Conservation (phyloP, 64 coral and sea anemone species). For the Dendronephthya gigantea region DNA sequence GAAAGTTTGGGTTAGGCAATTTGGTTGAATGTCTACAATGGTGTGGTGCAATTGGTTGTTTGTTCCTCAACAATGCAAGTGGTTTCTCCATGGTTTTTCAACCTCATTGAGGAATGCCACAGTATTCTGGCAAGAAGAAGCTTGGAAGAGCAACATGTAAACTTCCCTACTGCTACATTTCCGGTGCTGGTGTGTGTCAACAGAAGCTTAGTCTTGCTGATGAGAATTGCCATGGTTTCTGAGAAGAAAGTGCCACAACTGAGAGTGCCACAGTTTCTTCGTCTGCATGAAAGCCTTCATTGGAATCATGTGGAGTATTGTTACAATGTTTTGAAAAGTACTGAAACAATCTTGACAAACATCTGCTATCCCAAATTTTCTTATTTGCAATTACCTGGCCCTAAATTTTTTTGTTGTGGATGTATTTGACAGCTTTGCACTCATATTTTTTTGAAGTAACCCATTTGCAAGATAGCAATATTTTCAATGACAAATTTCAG, state of each 20-base stretch:
- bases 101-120: too few species aligned
- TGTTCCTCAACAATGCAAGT: background rate
- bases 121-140: background rate
- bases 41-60: background rate
- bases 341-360: background rate
- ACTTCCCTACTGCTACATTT: background rate
- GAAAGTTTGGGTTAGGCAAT: background rate
- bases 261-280: background rate
- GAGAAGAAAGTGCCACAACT: too few species aligned
- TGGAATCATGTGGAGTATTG: conserved; percentile 2
- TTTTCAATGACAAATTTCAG: background rate
- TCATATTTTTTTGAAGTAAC: too few species aligned
- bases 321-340: background rate
- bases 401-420: too few species aligned
- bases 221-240: background rate
- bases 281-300: background rate
- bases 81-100: too few species aligned
- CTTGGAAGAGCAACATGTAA: background rate
- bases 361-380: background rate
- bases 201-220: background rate
- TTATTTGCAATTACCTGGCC: background rate
- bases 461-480: background rate
- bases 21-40: background rate
- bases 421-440: background rate
- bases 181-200: background rate